Conservation (phyloP, 2,797 vertebrate species). For the Manis pentadactyla region DNA sequence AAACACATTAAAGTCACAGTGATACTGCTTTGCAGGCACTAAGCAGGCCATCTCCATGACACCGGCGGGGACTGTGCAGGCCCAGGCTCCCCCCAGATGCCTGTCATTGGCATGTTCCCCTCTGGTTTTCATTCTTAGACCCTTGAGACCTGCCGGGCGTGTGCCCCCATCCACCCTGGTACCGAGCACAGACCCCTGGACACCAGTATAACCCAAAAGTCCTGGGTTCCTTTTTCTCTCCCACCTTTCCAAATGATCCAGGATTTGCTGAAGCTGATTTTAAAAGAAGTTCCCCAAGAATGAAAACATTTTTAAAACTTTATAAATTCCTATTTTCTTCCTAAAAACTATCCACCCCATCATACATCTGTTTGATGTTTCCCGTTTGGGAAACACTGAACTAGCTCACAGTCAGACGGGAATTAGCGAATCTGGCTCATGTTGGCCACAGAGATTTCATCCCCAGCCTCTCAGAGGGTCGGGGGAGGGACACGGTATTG, state of each 20-base stretch:
- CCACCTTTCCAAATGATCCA: neutral
- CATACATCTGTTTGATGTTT: neutral
- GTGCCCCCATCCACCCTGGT: too few relatives aligned
- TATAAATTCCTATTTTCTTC: neutral
- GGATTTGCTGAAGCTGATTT: neutral
- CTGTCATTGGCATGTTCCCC: neutral
- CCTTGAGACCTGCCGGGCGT: too few relatives aligned
- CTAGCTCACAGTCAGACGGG: rapidly evolving
- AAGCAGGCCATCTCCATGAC: neutral
- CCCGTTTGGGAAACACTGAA: neutral
- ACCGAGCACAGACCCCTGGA: neutral
- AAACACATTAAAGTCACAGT: neutral
- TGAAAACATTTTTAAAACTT: neutral
- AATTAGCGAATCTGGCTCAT: neutral
- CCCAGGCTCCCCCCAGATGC: neutral
- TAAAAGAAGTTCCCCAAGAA: neutral
- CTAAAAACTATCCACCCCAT: neutral
- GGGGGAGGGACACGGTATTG: neutral
- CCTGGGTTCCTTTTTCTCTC: neutral
- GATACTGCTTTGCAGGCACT: neutral
- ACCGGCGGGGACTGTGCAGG: rapidly evolving
- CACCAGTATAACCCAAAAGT: too few relatives aligned
- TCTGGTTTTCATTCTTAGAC: neutral
- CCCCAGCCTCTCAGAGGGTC: neutral
- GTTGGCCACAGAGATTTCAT: neutral